Evolutionary conservation across 2,888 invertebrate genomes (phyloP), one percentile per base, ranked within the genome.

Genomic region (Dryobotodes eremita): DNA sequence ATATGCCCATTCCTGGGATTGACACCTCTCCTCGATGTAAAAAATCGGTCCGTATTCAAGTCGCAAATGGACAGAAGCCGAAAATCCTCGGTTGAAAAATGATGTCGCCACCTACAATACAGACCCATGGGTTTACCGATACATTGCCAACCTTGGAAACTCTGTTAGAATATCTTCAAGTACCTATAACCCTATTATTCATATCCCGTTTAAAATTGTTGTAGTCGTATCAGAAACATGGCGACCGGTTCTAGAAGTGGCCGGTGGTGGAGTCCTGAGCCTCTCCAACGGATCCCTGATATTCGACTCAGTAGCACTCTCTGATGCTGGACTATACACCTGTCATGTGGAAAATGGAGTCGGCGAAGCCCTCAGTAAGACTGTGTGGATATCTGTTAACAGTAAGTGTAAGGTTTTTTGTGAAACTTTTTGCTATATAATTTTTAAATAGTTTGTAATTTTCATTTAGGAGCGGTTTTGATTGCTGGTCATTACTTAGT

Each of bases 291-390:
- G 97, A 0, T 97, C 97, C 2, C 90, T 97, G 8, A 96, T 96
- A 83, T 96, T 96, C 77, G 96, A 96, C 82, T 94, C 96, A 0
- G 97, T 97, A 6, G 96, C 97, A 0, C 82, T 97, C 0, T 95
- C 95, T 0, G 97, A 97, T 71, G 97, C 96, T 48, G 97, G 97
- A 0, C 88, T 96, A 0, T 97, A 97, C 62, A 97, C 97, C 0
- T 97, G 97, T 17, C 96, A 97, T 50, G 97, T 97, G 0, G 97
- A 97, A 78, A 97, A 97, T n/a, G 97, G 97, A 0, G 97, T 97
- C 0, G 97, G 97, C 0, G 97, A 96, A 79, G 95, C 97, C 0
- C 91, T 97, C 0, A 97, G 96, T 85, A 97, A 96, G 83, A 97
- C 96, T 81, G 95, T 97, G 31, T 96, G 95, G 95, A 97, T 97